Conservation (phyloP, 2,113 vertebrate species). For the Pomatorhinus ruficollis region DNA sequence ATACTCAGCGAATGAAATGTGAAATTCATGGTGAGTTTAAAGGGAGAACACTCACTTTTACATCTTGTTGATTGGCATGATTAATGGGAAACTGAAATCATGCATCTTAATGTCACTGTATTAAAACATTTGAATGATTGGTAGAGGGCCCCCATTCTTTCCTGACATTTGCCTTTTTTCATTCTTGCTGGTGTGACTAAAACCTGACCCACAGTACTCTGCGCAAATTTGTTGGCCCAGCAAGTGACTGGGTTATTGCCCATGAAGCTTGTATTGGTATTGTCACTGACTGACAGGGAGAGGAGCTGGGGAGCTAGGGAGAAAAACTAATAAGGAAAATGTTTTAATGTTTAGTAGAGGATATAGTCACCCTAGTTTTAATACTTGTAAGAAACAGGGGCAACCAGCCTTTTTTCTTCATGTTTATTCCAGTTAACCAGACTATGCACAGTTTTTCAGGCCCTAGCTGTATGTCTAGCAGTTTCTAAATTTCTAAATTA, state of each 20-base stretch:
- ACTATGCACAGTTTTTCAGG: background rate
- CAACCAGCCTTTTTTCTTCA: background rate
- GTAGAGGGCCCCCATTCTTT: background rate
- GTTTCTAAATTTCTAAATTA: background rate
- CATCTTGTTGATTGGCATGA: background rate
- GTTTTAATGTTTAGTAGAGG: background rate
- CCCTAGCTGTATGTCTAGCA: background rate
- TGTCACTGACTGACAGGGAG: background rate
- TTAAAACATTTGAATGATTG: background rate
- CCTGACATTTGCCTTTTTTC: background rate
- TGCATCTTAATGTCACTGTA: background rate
- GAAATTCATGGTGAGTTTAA: constrained; percentile 2
- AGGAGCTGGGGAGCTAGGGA: background rate
- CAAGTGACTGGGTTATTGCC: background rate
- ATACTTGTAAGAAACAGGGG: background rate
- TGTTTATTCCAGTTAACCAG: background rate
- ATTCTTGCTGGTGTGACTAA: background rate
- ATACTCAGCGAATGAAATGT: background rate
- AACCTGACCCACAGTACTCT: background rate
- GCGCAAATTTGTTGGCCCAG: background rate
- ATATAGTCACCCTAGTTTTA: background rate
- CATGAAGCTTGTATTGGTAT: accelerated
- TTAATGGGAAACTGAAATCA: background rate
- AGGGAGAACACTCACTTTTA: background rate
- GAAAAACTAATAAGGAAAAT: background rate